A percentile compares a stretch with the other conserved stretches of the same genome.
Conservation (phyloP, 2,888 invertebrate species). For the Gonocerus acuteangulatus region DNA sequence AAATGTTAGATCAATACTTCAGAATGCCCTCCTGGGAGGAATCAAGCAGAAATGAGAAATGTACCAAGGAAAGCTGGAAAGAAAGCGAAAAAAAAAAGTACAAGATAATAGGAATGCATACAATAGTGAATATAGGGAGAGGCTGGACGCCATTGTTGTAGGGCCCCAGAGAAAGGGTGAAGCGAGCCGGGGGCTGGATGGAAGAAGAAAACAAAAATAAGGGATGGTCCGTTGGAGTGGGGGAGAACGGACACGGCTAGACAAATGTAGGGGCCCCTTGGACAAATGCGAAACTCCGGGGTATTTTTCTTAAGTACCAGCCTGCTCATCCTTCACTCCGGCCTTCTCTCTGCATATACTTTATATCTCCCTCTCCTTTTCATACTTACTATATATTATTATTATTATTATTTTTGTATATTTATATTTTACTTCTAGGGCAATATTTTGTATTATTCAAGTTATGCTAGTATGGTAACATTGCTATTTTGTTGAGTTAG, state of each 20-base stretch:
- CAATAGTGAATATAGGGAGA: background rate
- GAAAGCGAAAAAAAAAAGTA: background rate
- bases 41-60: background rate
- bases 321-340: slow-evolving; percentile 14
- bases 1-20: too few species aligned
- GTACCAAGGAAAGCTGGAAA: background rate
- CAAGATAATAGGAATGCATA: slow-evolving; percentile 9
- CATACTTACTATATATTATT: background rate
- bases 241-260: slow-evolving; percentile 9
- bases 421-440: too few species aligned
- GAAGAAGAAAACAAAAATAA: slow-evolving; percentile 15
- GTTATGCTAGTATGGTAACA: too few species aligned
- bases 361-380: background rate
- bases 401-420: too few species aligned
- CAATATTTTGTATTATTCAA: too few species aligned
- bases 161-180: background rate
- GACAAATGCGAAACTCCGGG: slow-evolving; percentile 18
- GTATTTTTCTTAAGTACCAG: slow-evolving; percentile 24
- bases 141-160: slow-evolving; percentile 15
- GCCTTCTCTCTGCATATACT: background rate
- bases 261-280: slow-evolving; percentile 11
- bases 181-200: too few species aligned
- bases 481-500: too few species aligned
- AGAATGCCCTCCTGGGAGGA: background rate
- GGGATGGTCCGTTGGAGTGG: background rate